A percentile compares a stretch with the other conserved stretches of the same genome.
Evolutionary conservation across 2,888 invertebrate species (phyloP).

Genomic region (Anticlea derivata): DNA sequence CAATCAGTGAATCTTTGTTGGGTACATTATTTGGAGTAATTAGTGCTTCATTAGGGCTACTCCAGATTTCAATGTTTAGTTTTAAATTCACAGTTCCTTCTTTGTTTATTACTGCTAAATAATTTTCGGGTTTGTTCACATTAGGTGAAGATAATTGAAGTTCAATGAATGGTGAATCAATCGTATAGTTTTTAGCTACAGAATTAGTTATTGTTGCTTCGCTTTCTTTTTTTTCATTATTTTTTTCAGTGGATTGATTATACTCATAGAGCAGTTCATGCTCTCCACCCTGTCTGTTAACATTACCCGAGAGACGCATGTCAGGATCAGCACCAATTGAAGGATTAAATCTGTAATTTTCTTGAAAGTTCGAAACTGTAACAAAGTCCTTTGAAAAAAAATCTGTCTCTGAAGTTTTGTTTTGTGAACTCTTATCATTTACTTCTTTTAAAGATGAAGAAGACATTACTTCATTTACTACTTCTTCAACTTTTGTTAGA

Average conservation of each 20-base stretch:
- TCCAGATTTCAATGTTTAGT: conserved; percentile 55
- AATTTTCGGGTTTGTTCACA: conserved; percentile 30
- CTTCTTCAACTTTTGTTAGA: conserved; percentile 16
- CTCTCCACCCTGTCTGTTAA: conserved; percentile 6
- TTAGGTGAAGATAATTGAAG: too few species aligned
- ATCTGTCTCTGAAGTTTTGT: too few species aligned
- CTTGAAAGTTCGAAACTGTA: conserved; percentile 31
- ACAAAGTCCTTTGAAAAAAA: conserved; percentile 38
- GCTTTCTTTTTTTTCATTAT: conserved; percentile 2
- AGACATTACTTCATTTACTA: conserved; percentile 8
- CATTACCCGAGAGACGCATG: conserved; percentile 3
- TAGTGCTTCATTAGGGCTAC: conserved; percentile 27
- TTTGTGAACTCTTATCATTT: conserved; percentile 4
- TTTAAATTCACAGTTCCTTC: conserved; percentile 55
- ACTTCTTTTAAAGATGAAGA: conserved; percentile 12
- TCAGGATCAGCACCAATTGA: conserved; percentile 26
- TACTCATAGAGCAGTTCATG: conserved; percentile 2
- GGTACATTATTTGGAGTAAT: not conserved
- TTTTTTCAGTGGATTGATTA: not conserved
- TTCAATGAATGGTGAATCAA: not conserved
- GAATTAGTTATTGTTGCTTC: not conserved
- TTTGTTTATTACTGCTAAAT: conserved; percentile 44
- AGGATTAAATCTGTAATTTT: conserved; percentile 37
- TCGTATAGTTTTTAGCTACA: not conserved
- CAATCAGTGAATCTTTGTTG: conserved; percentile 22